Conservation (phyloP, 2,113 vertebrate species). For the Leptosomus discolor region DNA sequence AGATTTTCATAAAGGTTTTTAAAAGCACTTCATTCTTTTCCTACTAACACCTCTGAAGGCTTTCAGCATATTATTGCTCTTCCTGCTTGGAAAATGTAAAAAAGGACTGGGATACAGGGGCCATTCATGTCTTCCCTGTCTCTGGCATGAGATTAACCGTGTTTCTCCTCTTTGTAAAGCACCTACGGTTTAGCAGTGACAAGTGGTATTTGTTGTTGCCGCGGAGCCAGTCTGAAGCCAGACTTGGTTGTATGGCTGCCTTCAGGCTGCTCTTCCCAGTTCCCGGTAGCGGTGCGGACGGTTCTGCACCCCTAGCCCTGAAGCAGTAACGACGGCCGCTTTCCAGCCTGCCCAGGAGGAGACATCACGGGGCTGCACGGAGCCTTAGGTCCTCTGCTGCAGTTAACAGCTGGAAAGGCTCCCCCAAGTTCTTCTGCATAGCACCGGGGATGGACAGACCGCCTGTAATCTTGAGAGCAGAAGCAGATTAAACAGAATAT, state of each 20-base stretch:
- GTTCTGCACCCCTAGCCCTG: not conserved
- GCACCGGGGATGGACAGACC: not conserved
- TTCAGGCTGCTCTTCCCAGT: rapidly evolving
- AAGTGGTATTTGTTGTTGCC: not conserved
- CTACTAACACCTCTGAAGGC: not conserved
- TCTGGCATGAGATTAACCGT: not conserved
- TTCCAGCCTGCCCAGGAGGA: not conserved
- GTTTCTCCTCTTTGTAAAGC: not conserved
- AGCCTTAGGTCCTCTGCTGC: not conserved
- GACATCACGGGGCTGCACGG: not conserved
- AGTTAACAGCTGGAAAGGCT: not conserved
- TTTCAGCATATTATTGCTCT: not conserved
- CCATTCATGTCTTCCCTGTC: not conserved
- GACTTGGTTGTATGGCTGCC: not conserved
- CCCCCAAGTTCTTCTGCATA: not conserved
- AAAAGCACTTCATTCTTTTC: not conserved
- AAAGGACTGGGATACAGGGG: not conserved
- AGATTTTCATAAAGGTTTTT: not conserved
- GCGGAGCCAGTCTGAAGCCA: not conserved
- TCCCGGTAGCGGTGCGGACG: not conserved
- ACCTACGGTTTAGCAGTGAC: not conserved
- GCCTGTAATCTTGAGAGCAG: not conserved
- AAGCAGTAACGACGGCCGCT: not conserved
- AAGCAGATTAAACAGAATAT: not conserved
- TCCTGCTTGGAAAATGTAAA: not conserved